Percentiles rank a stretch among this genome's conserved stretches.
phyloP scores from a whole-genome alignment of 1,140 invertebrate genomes.

The Eufriesea mexicana region DNA sequence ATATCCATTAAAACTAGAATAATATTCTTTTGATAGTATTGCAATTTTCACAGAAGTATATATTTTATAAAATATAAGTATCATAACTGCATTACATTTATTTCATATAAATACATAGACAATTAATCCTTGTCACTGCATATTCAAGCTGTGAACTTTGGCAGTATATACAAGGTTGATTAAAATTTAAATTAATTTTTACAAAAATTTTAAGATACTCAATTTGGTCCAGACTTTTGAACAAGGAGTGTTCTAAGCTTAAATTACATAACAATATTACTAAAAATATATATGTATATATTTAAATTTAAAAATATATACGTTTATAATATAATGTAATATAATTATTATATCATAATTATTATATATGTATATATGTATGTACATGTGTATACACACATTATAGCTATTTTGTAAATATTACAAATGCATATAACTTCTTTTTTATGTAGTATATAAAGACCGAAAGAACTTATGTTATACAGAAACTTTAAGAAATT shows the following conservation, averaged over 20 bases:
- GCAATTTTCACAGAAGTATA: constrained; percentile 37
- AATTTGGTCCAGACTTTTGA: constrained; percentile 47
- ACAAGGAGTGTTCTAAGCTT: constrained; percentile 32
- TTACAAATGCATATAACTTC: constrained; percentile 33
- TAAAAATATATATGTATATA: constrained; percentile 60
- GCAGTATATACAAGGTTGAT: constrained; percentile 36
- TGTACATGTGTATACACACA: background rate
- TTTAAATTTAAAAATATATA: no score
- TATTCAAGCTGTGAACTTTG: constrained; percentile 24
- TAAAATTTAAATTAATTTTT: constrained; percentile 27
- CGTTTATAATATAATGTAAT: no score
- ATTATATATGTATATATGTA: background rate
- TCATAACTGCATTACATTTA: constrained; percentile 17
- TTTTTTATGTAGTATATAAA: background rate
- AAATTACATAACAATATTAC: constrained; percentile 40
- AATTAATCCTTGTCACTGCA: constrained; percentile 32
- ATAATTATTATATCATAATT: no score
- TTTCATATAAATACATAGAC: constrained; percentile 49
- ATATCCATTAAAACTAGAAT: constrained; percentile 12
- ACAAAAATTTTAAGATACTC: constrained; percentile 1
- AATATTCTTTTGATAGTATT: background rate
- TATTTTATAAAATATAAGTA: constrained; percentile 62
- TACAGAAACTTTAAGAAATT: background rate
- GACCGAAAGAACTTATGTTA: background rate
- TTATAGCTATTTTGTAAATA: background rate